Conservation (phyloP, 2,797 vertebrate genomes). For the Diplodus sargus region DNA sequence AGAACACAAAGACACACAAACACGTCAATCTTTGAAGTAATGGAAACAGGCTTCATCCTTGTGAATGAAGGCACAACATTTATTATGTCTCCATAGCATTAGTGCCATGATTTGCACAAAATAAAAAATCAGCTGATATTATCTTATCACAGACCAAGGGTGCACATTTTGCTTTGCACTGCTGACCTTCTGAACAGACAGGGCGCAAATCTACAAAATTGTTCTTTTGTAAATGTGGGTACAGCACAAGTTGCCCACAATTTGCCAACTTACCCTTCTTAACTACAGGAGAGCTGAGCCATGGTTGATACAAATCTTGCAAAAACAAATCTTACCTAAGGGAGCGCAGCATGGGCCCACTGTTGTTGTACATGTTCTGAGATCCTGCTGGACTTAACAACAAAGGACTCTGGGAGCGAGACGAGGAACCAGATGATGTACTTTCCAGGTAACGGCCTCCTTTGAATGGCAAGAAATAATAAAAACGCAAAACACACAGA, state of each 20-base stretch:
- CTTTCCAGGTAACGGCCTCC: conserved; percentile 87
- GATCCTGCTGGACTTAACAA: conserved; percentile 88
- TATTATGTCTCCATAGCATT: neutral
- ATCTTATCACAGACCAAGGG: neutral
- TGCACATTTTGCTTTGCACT: neutral
- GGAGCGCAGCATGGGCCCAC: conserved; percentile 80
- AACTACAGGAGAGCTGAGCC: neutral
- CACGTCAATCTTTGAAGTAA: neutral
- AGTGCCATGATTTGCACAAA: neutral
- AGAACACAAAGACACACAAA: conserved; percentile 8
- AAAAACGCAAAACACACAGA: neutral
- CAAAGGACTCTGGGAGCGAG: conserved; percentile 92
- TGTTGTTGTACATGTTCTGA: conserved; percentile 81
- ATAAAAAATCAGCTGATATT: neutral
- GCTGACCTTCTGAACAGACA: neutral
- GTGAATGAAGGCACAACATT: neutral
- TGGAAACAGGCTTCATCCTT: neutral
- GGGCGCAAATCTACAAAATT: neutral
- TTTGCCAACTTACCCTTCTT: neutral
- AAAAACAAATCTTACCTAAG: conserved; percentile 68
- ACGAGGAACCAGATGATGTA: conserved; percentile 92
- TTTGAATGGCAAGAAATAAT: conserved; percentile 31
- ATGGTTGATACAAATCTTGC: neutral
- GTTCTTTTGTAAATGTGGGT: neutral
- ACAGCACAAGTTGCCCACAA: neutral